Evolutionary conservation across 2,888 invertebrate genomes (phyloP).

Genomic region (Cyclophora punctaria): DNA sequence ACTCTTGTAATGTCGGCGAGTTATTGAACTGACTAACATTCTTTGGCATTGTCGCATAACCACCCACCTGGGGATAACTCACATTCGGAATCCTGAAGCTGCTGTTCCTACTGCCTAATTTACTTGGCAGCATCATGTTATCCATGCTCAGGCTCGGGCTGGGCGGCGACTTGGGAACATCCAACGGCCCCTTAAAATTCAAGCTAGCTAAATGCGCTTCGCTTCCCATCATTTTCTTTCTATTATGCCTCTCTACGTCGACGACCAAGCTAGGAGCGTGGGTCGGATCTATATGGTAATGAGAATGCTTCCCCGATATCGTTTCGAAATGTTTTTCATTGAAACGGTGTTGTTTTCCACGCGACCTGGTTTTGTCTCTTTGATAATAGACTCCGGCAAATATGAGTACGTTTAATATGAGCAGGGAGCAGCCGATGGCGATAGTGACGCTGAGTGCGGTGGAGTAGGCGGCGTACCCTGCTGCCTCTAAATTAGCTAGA

Average conservation of each 20-base stretch:
- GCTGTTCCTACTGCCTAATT: constrained; percentile 70
- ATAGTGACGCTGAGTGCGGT: constrained; percentile 86
- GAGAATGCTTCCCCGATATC: constrained; percentile 84
- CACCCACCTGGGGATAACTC: constrained; percentile 60
- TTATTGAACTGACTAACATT: constrained; percentile 73
- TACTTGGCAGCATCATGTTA: constrained; percentile 65
- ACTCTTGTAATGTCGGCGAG: constrained; percentile 66
- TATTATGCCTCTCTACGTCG: constrained; percentile 80
- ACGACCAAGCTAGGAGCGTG: constrained; percentile 88
- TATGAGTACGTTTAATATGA: constrained; percentile 87
- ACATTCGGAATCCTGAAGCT: constrained; percentile 65
- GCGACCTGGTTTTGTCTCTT: constrained; percentile 80
- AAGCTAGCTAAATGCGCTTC: constrained; percentile 71
- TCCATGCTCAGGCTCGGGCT: constrained; percentile 77
- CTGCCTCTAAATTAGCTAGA: constrained; percentile 85
- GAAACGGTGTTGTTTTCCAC: constrained; percentile 81
- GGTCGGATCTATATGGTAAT: constrained; percentile 84
- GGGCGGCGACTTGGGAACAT: constrained; percentile 76
- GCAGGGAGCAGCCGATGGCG: constrained; percentile 86
- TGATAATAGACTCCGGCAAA: constrained; percentile 92
- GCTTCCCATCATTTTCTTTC: constrained; percentile 65
- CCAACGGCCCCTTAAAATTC: constrained; percentile 75
- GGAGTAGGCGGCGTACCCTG: constrained; percentile 84
- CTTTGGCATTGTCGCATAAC: constrained; percentile 77
- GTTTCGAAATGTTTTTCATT: constrained; percentile 83